Evolutionary conservation across 2,888 invertebrate genomes (phyloP).

Genomic region (Cyclophora punctaria): DNA sequence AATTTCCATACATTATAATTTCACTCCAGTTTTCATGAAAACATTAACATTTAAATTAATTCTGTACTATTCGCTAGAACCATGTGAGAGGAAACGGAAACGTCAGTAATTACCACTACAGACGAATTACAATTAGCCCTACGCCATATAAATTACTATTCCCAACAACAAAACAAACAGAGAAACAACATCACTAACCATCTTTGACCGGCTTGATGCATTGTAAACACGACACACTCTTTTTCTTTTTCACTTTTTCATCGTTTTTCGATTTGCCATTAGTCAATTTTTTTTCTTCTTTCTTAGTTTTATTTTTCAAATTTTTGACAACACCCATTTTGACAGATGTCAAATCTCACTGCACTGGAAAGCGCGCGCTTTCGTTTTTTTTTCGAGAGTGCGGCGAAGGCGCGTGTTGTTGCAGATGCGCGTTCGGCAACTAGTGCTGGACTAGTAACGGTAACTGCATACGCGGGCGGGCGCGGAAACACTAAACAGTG

Average conservation of each 20-base stretch:
- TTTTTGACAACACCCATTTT: slow-evolving; percentile 69
- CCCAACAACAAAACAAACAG: slow-evolving; percentile 6
- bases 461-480: slow-evolving; percentile 63
- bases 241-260: slow-evolving; percentile 70
- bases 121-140: slow-evolving; percentile 20
- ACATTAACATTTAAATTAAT: too few relatives aligned
- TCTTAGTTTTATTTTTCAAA: slow-evolving; percentile 47
- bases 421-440: slow-evolving; percentile 67
- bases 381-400: slow-evolving; percentile 14
- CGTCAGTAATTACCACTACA: slow-evolving; percentile 18
- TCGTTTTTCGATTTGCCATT: slow-evolving; percentile 56
- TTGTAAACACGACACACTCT: slow-evolving; percentile 69
- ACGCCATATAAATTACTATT: slow-evolving; percentile 5
- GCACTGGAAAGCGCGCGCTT: slow-evolving; percentile 33
- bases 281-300: slow-evolving; percentile 40
- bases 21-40: too few relatives aligned
- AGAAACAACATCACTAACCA: slow-evolving; percentile 31
- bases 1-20: too few relatives aligned
- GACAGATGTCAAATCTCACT: slow-evolving; percentile 11
- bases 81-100: slow-evolving; percentile 17
- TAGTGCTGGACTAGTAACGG: slow-evolving; percentile 68
- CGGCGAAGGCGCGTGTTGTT: slow-evolving; percentile 24
- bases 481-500: slow-evolving; percentile 61
- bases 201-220: slow-evolving; percentile 68
- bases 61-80: slow-evolving; percentile 6